Evolutionary conservation across 2,888 invertebrate species (phyloP).

Genomic region (Brassicogethes aeneus): DNA sequence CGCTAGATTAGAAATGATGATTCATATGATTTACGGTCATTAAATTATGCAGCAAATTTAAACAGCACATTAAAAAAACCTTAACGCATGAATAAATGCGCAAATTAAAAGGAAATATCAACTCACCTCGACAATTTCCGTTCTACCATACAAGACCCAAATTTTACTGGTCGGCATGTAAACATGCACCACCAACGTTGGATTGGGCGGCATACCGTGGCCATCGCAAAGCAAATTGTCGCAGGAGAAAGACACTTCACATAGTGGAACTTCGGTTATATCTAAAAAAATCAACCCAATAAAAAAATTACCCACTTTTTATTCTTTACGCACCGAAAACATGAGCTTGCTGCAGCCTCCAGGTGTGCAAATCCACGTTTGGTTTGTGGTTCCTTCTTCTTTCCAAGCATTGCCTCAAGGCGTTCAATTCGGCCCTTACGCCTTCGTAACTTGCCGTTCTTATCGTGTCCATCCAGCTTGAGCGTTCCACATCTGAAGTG

Average conservation of each 20-base stretch:
- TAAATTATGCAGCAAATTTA: neutral
- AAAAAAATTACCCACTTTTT: slow-evolving; percentile 1
- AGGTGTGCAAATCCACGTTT: slow-evolving; percentile 58
- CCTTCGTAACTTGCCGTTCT: slow-evolving; percentile 77
- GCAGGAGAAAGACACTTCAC: slow-evolving; percentile 81
- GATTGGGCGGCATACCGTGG: slow-evolving; percentile 77
- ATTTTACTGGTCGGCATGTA: slow-evolving; percentile 49
- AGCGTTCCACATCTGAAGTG: slow-evolving; percentile 69
- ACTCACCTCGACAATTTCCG: slow-evolving; percentile 77
- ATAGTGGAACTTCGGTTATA: slow-evolving; percentile 74
- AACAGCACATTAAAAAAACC: no score
- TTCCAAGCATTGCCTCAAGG: slow-evolving; percentile 50
- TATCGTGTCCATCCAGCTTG: slow-evolving; percentile 78
- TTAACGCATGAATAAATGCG: no score
- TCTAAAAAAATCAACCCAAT: slow-evolving; percentile 45
- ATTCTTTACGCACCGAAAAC: slow-evolving; percentile 56
- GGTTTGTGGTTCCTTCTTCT: slow-evolving; percentile 54
- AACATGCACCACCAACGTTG: slow-evolving; percentile 68
- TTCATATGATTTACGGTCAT: neutral
- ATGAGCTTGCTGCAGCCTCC: slow-evolving; percentile 60
- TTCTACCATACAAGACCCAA: slow-evolving; percentile 79
- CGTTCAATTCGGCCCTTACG: slow-evolving; percentile 63
- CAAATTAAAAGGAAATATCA: no score
- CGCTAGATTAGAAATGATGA: no score
- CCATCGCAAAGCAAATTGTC: slow-evolving; percentile 84